phyloP scores from a whole-genome alignment of 2,888 invertebrate species.

The Sinhomidia bicolor region DNA sequence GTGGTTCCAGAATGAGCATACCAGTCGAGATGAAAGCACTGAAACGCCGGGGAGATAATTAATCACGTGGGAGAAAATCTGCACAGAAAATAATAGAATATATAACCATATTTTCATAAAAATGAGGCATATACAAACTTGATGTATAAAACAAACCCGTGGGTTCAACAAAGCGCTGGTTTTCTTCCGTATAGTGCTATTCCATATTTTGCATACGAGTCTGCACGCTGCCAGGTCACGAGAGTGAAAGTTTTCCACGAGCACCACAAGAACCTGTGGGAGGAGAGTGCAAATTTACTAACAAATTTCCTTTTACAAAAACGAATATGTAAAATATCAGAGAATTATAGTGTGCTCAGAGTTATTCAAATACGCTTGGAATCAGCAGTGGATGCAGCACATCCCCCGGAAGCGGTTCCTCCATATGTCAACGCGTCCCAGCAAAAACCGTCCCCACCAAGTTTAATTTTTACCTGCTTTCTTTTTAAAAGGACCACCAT shows the following conservation, averaged over 20 bases:
- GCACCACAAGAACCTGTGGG: not conserved
- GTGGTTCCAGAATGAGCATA: conserved; percentile 37
- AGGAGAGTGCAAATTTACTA: too few species aligned
- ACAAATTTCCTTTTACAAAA: too few species aligned
- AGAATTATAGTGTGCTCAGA: too few species aligned
- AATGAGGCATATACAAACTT: too few species aligned
- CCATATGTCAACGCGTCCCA: not conserved
- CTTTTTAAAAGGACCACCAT: too few species aligned
- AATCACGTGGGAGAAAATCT: not conserved
- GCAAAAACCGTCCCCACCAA: not conserved
- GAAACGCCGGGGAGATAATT: not conserved
- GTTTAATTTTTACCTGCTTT: too few species aligned
- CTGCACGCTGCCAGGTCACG: conserved; percentile 1
- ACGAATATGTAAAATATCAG: too few species aligned
- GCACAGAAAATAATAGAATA: not conserved
- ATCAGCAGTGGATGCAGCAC: conserved; percentile 23
- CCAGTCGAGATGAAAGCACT: not conserved
- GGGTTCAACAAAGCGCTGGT: conserved; percentile 17
- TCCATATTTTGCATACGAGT: conserved; percentile 14
- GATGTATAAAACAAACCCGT: conserved; percentile 18
- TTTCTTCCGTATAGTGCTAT: not conserved
- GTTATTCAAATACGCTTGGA: too few species aligned
- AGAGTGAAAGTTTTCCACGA: not conserved
- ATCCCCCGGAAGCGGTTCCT: not conserved
- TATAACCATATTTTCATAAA: too few species aligned